Percentiles rank a stretch among this genome's conserved stretches.
phyloP scores from a whole-genome alignment of 2,888 invertebrate genomes.

The Drosophila pegasa region DNA sequence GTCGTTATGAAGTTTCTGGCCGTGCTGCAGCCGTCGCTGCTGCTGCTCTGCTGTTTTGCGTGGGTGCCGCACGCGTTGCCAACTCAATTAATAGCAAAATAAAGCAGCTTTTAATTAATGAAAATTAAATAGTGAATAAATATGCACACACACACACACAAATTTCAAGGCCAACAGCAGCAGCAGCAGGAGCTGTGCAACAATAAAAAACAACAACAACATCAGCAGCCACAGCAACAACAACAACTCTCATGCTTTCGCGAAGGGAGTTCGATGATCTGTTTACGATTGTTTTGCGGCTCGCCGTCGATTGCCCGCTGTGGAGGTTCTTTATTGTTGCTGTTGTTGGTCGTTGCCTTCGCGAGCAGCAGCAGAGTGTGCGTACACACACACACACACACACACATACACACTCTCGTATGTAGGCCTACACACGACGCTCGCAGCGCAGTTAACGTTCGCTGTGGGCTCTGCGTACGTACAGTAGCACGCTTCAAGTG shows the following conservation, averaged over 20 bases:
- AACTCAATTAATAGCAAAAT: constrained; percentile 71
- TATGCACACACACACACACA: not conserved
- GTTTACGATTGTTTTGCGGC: constrained; percentile 80
- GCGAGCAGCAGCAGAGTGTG: constrained; percentile 26
- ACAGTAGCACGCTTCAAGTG: constrained; percentile 78
- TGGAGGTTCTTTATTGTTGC: constrained; percentile 33
- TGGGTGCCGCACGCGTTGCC: constrained; percentile 77
- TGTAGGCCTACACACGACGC: constrained; percentile 41
- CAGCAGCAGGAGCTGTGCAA: constrained; percentile 16
- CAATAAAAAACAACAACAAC: constrained; percentile 17
- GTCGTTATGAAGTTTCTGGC: constrained; percentile 46
- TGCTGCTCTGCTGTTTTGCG: constrained; percentile 45
- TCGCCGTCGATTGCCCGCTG: constrained; percentile 37
- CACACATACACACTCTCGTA: too few relatives aligned
- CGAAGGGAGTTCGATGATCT: constrained; percentile 83
- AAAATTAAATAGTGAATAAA: constrained; percentile 63
- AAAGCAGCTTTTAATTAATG: constrained; percentile 68
- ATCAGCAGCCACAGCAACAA: too few relatives aligned
- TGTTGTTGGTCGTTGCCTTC: constrained; percentile 68
- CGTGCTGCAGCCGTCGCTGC: constrained; percentile 28
- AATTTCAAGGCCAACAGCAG: constrained; percentile 67
- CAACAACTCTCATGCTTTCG: constrained; percentile 24
- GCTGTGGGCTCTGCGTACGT: constrained; percentile 55
- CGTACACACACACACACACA: too few relatives aligned
- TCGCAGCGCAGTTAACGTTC: constrained; percentile 30